phyloP scores from a whole-genome alignment of 37 sponge, comb jelly and placozoan genomes.

The Chondrosia reniformis region DNA sequence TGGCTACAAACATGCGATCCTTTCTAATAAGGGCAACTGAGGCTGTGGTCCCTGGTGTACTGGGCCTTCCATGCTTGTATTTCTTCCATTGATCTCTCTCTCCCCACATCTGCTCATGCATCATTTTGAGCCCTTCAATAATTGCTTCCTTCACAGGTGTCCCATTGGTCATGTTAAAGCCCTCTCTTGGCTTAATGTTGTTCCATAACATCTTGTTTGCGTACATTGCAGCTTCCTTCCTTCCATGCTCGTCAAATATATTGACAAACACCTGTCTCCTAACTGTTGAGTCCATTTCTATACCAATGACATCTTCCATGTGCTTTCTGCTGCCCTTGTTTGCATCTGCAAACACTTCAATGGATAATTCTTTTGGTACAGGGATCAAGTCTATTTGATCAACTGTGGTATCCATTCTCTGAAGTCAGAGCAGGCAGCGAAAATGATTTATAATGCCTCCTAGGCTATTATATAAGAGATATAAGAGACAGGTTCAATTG shows the following conservation, averaged over 20 bases:
- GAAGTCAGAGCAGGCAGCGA: too few relatives aligned
- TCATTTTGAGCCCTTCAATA: conserved; percentile 53
- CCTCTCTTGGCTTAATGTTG: conserved; percentile 28
- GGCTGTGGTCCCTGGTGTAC: conserved; percentile 91
- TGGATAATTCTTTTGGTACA: too few relatives aligned
- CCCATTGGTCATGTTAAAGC: conserved; percentile 34
- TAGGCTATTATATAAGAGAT: too few relatives aligned
- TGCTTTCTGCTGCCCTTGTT: conserved; percentile 78
- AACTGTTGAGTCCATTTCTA: conserved; percentile 49
- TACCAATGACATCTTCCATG: conserved; percentile 89
- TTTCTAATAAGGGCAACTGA: conserved; percentile 69
- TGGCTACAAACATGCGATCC: conserved; percentile 74
- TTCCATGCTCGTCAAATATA: conserved; percentile 93
- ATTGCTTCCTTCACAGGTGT: conserved; percentile 58
- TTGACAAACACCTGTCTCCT: conserved; percentile 83
- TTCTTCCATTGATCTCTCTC: conserved; percentile 73
- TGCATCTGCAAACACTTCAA: conserved; percentile 13
- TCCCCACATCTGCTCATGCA: conserved; percentile 73
- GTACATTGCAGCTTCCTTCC: conserved; percentile 83
- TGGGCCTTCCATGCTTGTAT: conserved; percentile 61
- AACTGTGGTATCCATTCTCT: too few relatives aligned
- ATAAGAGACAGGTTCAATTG: too few relatives aligned
- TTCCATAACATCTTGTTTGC: conserved; percentile 80
- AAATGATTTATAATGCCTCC: too few relatives aligned
- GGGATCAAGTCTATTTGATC: too few relatives aligned